Evolutionary conservation across 2,797 vertebrate genomes (phyloP), one percentile per base, ranked within the genome.

Genomic region (Halcyon badia): DNA sequence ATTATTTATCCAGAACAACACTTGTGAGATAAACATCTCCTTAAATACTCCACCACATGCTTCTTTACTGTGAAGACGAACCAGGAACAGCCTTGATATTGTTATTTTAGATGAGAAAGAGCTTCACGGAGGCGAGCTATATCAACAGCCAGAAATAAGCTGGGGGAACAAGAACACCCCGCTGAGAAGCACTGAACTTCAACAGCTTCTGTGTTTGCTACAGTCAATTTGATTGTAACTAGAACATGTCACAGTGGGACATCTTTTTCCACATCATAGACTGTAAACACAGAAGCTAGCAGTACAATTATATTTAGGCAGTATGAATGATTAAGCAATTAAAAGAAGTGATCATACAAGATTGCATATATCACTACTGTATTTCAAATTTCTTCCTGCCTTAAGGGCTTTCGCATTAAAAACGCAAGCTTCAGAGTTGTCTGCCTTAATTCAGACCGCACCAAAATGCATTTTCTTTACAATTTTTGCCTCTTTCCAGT

Each of bases 171-270:
- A 93, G 83, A 82, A 78, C 49, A 69, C 61, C 96, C 90, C 44
- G 86, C 87, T 89, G 94, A 90, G 95, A 96, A 90, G 90, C 80
- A 76, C 68, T 91, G 92, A 93, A 94, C 88, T 90, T 95, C 95
- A 95, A 91, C 96, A 97, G 94, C 94, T 97, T 94, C 89, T 94
- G 76, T 83, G 90, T 89, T 96, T 93, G 76, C 89, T 86, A 87
- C 85, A 97, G 87, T 96, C 96, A 96, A 92, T 96, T 97, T 96
- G 83, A 70, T 76, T 90, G 77, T 52, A 97, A 97, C 89, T 96
- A 93, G 96, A 97, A 97, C 91, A 96, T 71, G 92, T 79, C 97
- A 92, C 94, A 86, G 90, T 83, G 83, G 91, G 96, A 94, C 86
- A 79, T 82, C 91, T 90, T 95, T 96, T 95, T 95, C 90, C 88